phyloP scores from a whole-genome alignment of 1,140 invertebrate genomes.

The Anastrepha ludens region DNA sequence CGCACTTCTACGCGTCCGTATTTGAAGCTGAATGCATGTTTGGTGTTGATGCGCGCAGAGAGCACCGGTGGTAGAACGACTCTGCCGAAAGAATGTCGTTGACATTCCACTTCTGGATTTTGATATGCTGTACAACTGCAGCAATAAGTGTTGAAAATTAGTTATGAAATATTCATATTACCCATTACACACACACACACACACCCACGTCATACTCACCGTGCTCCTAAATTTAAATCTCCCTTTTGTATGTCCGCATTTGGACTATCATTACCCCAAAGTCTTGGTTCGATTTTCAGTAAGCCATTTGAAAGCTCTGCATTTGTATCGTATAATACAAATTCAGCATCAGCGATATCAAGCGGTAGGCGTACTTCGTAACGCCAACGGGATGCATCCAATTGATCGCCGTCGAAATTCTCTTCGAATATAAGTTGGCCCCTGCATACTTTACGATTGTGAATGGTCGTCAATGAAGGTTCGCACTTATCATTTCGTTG shows the following conservation, averaged over 20 bases:
- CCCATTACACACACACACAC: neutral
- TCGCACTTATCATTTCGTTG: conserved; percentile 22
- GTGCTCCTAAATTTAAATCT: conserved; percentile 41
- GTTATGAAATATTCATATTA: neutral
- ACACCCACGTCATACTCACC: neutral
- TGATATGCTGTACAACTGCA: conserved; percentile 78
- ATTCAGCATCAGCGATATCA: conserved; percentile 54
- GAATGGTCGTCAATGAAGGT: neutral
- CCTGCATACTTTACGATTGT: conserved; percentile 45
- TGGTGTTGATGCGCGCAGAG: conserved; percentile 82
- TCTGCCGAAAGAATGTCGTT: conserved; percentile 76
- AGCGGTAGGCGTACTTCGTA: conserved; percentile 56
- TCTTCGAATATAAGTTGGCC: conserved; percentile 61
- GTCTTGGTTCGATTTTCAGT: conserved; percentile 51
- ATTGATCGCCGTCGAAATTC: conserved; percentile 56
- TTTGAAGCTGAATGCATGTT: conserved; percentile 80
- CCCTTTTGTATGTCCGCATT: conserved; percentile 23
- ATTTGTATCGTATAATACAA: conserved; percentile 56
- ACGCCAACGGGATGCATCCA: conserved; percentile 55
- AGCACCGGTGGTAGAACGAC: conserved; percentile 79
- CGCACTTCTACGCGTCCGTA: conserved; percentile 85
- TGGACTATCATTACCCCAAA: conserved; percentile 46
- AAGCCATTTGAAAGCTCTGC: conserved; percentile 42
- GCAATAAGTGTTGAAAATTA: neutral
- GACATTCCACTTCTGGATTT: conserved; percentile 75